Base-by-base conservation (phyloP, 2,888 invertebrate species). In the Panorpa germanica region DNA sequence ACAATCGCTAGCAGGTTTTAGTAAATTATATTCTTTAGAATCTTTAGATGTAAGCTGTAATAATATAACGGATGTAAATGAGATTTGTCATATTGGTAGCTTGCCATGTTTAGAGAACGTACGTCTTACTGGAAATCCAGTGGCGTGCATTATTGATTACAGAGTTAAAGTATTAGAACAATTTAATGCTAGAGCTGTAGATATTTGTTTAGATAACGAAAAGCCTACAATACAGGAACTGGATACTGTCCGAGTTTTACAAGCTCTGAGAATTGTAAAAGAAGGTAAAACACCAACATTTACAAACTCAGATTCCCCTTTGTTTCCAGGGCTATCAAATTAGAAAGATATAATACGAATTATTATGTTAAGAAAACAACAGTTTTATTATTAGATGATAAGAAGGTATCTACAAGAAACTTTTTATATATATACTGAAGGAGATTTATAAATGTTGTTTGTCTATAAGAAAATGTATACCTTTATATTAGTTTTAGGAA, bases 171-270 rank as follows among this genome's bases (percentile, higher is more conserved):
- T 90, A 3, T 59, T 95, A 39, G 82, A 88, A 43, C 70, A 80
- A 41, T 91, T 95, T 47, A 78, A 80, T 28, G 68, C 71, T 25
- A 65, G 90, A 37, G 82, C 85, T 41, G 57, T 66, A 9, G 82
- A 90, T 48, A 70, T 95, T 20, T 75, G 71, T 45, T 53, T 95
- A 35, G 95, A 96, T 47, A 85, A 82, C 46, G 80, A 85, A 45
- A 76, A 70, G 39, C 77, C 88, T 0, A 74, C 81, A 8, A 78
- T 78, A 44, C 75, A 77, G 40, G 95, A 95, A 50, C 50, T 91
- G 40, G 93, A 95, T 45, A 91, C 85, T 3, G 88, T 91, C 1
- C 71, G 85, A 21, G 80, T 95, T 20, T 55, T 91, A 36, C 78
- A 86, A 49, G 95, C 95, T 2, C 59, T 93, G 36, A 67, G 80